These are phyloP conservation scores for Odontothrips loti DNA, from an alignment of 2,888 invertebrate genomes.

Conservation along the genomic window DNA sequence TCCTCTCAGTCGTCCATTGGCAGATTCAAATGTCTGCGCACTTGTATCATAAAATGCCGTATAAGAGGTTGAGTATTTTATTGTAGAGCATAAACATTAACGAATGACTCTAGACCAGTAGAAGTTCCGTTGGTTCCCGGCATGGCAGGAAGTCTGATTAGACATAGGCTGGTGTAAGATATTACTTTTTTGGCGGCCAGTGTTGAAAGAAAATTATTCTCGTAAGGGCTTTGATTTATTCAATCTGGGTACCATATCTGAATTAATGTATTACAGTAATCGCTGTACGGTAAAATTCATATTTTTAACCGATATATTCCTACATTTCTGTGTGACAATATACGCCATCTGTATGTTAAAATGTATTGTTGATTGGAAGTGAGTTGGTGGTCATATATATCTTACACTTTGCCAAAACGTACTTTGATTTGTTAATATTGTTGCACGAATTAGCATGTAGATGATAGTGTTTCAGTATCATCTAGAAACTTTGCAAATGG, in stretches of 20 bases:
- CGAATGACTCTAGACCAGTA: slow-evolving; percentile 20
- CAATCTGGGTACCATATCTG: neutral
- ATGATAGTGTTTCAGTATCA: slow-evolving; percentile 25
- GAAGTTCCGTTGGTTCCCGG: slow-evolving; percentile 21
- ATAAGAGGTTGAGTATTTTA: neutral
- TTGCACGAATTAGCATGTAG: slow-evolving; percentile 1
- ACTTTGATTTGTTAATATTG: neutral
- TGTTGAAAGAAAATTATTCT: neutral
- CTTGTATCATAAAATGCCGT: neutral
- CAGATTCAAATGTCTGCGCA: neutral
- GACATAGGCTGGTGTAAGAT: slow-evolving; percentile 18
- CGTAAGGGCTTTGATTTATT: neutral
- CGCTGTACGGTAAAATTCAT: neutral
- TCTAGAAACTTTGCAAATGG: slow-evolving; percentile 12
- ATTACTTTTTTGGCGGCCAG: neutral
- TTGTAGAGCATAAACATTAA: neutral
- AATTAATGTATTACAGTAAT: neutral
- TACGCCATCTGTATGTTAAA: neutral
- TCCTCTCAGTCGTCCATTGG: neutral
- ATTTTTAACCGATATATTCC: neutral
- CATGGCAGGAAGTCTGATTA: neutral
- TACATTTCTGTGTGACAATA: neutral
- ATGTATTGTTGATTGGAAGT: neutral
- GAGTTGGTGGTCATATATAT: neutral
- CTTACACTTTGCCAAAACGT: slow-evolving; percentile 13